Evolutionary conservation across 2,797 vertebrate species (phyloP), one percentile per base, ranked within the genome.

Genomic region (Neosilurus mollespiculum): DNA sequence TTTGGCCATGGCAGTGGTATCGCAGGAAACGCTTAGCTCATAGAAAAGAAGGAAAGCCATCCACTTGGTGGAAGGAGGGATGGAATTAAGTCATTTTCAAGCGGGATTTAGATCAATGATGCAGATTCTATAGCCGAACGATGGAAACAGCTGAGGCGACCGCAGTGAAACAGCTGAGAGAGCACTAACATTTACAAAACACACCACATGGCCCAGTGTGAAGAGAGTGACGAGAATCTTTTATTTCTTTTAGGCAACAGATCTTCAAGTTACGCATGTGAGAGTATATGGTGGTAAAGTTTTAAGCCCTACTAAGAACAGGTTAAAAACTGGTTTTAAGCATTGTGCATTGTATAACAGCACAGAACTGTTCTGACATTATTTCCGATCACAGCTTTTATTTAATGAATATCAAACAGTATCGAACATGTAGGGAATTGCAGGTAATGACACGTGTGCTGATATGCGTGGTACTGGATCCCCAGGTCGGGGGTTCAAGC

Each of bases 1-100:
- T 80, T 84, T 81, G 72, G 64, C 43, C 64, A 18, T 70, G 54
- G 58, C 56, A 64, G 54, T 69, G 64, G 79, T 53, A 66, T 77
- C 79, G 15, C 20, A 54, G 64, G 71, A 85, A 81, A 85, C 54
- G 24, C 64, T 77, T 62, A 62, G 71, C 62, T 77, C 30, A 51
- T 2, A 81, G 24, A 65, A 59, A 84, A 61, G 51, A 62, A 84
- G 9, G 49, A 84, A 76, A 61, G 34, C 22, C 49, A 20, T 49
- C 9, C 16, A 24, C 59, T 66, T 56, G n/a, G 15, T 54, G 43
- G 24, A 54, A 58, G 43, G 49, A 37, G n/a, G 62, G 37, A 65
- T n/a, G 78, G 22, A 54, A 66, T 66, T 15, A 73, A 58, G 22
- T 75, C 9, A 64, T 81, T 66, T 67, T 24, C 34, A 56, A 24